These are phyloP conservation scores for Scolopax rusticola DNA, from an alignment of 2,797 vertebrate genomes.

Conservation along the genomic window DNA sequence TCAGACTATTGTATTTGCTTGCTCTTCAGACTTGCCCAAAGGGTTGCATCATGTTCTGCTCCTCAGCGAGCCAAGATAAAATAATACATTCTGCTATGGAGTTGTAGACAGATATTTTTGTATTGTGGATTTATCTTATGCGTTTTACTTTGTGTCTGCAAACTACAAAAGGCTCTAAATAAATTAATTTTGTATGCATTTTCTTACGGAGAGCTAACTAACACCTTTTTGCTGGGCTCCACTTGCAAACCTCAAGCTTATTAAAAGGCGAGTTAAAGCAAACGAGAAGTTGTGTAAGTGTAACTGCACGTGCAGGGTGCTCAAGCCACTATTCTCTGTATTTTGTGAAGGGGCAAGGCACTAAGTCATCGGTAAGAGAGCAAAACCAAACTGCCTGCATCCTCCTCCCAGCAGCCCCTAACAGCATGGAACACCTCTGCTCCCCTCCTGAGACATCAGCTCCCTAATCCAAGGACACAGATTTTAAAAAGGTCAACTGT, in stretches of 20 bases:
- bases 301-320: neutral
- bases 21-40: neutral
- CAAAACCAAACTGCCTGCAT: neutral
- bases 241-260: slow-evolving; percentile 1
- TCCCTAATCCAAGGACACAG: slow-evolving; percentile 31
- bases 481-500: slow-evolving; percentile 33
- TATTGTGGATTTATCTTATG: neutral
- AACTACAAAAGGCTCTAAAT: neutral
- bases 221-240: neutral
- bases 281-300: neutral
- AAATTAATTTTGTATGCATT: neutral
- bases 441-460: fast-evolving
- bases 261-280: slow-evolving; percentile 34
- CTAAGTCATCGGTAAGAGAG: neutral
- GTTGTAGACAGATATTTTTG: neutral
- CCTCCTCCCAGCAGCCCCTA: neutral
- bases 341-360: neutral
- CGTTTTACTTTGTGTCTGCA: neutral
- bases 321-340: neutral
- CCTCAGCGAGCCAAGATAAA: neutral
- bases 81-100: neutral
- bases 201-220: neutral
- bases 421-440: neutral
- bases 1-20: neutral
- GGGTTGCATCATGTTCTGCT: neutral